phyloP scores from a whole-genome alignment of 1,140 invertebrate species.

The Drosophila prosaltans region DNA sequence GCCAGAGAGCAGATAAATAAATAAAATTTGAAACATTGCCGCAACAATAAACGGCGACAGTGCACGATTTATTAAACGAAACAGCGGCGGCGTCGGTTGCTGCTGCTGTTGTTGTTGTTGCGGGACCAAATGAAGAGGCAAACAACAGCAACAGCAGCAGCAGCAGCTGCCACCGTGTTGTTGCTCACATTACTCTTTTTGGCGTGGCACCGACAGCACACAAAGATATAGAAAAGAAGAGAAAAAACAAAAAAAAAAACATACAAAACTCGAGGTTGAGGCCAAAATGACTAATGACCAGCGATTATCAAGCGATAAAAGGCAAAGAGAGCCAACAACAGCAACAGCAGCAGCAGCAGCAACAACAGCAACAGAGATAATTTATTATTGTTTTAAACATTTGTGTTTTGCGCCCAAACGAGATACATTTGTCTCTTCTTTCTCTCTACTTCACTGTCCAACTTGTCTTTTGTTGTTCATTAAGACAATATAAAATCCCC shows the following conservation, averaged over 20 bases:
- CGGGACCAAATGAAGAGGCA: conserved; percentile 2
- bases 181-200: conserved; percentile 81
- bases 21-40: conserved; percentile 82
- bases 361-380: conserved; percentile 48
- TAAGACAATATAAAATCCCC: conserved; percentile 57
- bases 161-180: conserved; percentile 76
- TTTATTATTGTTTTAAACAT: conserved; percentile 82
- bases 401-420: conserved; percentile 80
- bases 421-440: conserved; percentile 77
- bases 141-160: conserved; percentile 37
- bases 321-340: conserved; percentile 55
- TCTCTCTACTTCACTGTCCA: conserved; percentile 22
- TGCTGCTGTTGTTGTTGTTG: conserved; percentile 28
- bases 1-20: conserved; percentile 76
- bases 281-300: conserved; percentile 82
- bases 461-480: conserved; percentile 54
- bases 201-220: conserved; percentile 65
- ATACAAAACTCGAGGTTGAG: conserved; percentile 78
- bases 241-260: conserved; percentile 56
- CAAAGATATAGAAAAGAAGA: conserved; percentile 64
- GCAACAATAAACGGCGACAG: conserved; percentile 81
- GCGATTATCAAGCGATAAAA: conserved; percentile 82
- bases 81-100: conserved; percentile 45
- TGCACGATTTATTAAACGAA: conserved; percentile 79
- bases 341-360: conserved; percentile 29